Evolutionary conservation across 2,113 vertebrate species (phyloP).

Genomic region (Pygoscelis adeliae): DNA sequence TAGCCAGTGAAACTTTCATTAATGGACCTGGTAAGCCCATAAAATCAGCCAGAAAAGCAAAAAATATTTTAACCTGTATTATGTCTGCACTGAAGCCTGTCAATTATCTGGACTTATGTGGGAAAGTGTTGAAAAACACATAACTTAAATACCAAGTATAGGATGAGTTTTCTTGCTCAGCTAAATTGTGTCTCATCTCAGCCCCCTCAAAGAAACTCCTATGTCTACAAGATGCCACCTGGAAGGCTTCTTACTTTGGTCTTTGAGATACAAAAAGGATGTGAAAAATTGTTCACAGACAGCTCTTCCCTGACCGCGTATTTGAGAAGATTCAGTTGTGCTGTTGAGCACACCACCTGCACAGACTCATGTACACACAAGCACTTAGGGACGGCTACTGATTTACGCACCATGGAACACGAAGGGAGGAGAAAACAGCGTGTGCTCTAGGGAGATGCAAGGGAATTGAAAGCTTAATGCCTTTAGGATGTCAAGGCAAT

Average conservation of each 20-base stretch:
- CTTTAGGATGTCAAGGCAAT: background rate
- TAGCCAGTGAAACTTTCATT: background rate
- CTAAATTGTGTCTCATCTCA: background rate
- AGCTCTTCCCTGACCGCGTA: background rate
- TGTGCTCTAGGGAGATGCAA: background rate
- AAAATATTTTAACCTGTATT: accelerated
- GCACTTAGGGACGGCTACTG: background rate
- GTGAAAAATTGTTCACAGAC: background rate
- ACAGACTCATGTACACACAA: background rate
- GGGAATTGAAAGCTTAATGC: background rate
- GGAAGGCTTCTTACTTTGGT: background rate
- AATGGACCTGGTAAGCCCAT: background rate
- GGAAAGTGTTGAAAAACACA: background rate
- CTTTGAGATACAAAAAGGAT: background rate
- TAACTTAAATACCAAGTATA: background rate
- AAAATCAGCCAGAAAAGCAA: background rate
- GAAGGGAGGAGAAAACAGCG: background rate
- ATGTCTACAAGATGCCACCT: background rate
- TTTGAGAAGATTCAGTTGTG: background rate
- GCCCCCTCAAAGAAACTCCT: background rate
- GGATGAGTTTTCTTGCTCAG: background rate
- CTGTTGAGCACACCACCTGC: background rate
- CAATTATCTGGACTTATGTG: background rate
- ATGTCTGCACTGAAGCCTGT: background rate
- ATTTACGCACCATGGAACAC: background rate